Conservation (phyloP, 2,797 vertebrate species). For the Erpetoichthys calabaricus region DNA sequence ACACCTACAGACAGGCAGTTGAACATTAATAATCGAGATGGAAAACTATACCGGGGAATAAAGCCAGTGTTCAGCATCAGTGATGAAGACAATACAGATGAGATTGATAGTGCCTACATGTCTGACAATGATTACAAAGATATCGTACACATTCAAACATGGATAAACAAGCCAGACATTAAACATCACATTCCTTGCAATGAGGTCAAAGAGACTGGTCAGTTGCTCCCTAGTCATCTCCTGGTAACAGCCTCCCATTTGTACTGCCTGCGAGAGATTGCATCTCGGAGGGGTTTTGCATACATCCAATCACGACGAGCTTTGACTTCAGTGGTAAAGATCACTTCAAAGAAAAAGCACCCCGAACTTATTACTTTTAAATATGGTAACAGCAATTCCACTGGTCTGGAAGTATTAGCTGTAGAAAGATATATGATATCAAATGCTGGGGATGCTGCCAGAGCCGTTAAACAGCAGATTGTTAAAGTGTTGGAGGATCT, state of each 20-base stretch:
- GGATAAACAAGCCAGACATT: slow-evolving; percentile 11
- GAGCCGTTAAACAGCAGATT: slow-evolving; percentile 12
- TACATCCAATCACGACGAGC: slow-evolving; percentile 10
- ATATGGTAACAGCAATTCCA: slow-evolving; percentile 10
- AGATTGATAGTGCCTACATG: slow-evolving; percentile 13
- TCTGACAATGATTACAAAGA: slow-evolving; percentile 11
- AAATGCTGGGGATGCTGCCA: slow-evolving; percentile 12
- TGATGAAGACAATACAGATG: slow-evolving; percentile 13
- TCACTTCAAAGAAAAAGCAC: slow-evolving; percentile 13
- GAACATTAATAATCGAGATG: slow-evolving; percentile 8
- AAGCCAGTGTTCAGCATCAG: slow-evolving; percentile 12
- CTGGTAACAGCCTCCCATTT: slow-evolving; percentile 11
- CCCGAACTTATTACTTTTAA: slow-evolving; percentile 12
- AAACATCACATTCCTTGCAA: slow-evolving; percentile 10
- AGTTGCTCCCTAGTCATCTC: slow-evolving; percentile 10
- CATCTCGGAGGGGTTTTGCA: slow-evolving; percentile 10
- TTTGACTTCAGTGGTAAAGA: slow-evolving; percentile 11
- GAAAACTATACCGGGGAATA: slow-evolving; percentile 11
- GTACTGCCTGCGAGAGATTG: slow-evolving; percentile 12
- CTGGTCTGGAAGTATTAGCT: slow-evolving; percentile 6
- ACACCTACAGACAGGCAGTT: slow-evolving; percentile 4
- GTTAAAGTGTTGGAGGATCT: slow-evolving; percentile 11
- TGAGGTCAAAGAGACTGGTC: slow-evolving; percentile 11
- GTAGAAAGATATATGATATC: slow-evolving; percentile 12
- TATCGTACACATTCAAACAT: slow-evolving; percentile 12